Percentiles rank a stretch among this genome's conserved stretches.
phyloP scores from a whole-genome alignment of 1,140 invertebrate species.

The Drosophila lacertosa region DNA sequence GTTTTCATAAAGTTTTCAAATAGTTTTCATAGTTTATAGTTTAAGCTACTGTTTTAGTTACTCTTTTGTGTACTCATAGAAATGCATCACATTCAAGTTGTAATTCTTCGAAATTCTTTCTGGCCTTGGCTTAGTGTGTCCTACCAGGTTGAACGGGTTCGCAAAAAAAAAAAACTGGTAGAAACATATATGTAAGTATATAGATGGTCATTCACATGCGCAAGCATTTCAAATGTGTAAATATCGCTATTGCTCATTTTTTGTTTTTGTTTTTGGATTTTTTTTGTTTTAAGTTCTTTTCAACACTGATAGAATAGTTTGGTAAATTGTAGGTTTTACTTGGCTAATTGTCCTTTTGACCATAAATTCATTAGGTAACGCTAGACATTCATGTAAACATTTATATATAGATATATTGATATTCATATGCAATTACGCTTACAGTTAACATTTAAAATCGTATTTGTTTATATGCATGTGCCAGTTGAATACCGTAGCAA shows the following conservation, averaged over 20 bases:
- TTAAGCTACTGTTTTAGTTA: conserved; percentile 5
- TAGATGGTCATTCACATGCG: not conserved
- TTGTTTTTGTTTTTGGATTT: not conserved
- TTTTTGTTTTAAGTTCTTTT: not conserved
- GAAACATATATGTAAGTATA: not conserved
- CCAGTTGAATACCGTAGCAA: no score
- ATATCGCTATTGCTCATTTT: not conserved
- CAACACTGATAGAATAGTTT: conserved; percentile 2
- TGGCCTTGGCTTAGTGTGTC: conserved; percentile 1
- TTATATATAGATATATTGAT: conserved; percentile 3
- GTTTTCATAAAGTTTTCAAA: not conserved
- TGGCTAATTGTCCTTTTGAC: conserved; percentile 41
- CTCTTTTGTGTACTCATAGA: conserved; percentile 45
- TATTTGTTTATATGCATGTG: not conserved
- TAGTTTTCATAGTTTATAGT: not conserved
- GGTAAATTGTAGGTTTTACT: conserved; percentile 1
- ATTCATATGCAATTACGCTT: conserved; percentile 22
- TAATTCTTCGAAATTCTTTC: conserved; percentile 24
- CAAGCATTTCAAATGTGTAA: not conserved
- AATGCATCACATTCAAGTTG: conserved; percentile 68
- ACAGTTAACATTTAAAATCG: conserved; percentile 37
- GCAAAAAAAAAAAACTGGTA: not conserved
- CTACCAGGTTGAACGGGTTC: not conserved
- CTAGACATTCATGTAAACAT: conserved; percentile 42
- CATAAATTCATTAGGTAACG: conserved; percentile 38